Base-by-base conservation (phyloP, 1,140 invertebrate species). In the Pseudoatta argentina region DNA sequence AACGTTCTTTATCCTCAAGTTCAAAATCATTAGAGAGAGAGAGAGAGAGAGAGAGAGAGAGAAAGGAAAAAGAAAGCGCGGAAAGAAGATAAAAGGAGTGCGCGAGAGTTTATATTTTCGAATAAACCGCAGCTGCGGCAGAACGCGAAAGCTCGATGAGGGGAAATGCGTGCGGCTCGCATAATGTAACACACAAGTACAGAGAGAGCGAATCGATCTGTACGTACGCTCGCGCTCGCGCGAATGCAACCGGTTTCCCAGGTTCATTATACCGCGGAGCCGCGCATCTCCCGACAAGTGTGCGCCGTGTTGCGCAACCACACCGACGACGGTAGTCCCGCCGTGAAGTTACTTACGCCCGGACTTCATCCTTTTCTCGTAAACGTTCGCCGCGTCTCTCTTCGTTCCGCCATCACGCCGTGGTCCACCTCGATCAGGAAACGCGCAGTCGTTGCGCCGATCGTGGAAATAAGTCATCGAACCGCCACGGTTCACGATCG, bases 181-280 rank as follows among this genome's bases (percentile, higher is more conserved):
- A 87, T 91, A 92, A 88, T 90, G 88, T 91, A 92, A 92, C 90
- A 73, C 88, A 86, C 88, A 90, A 92, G 91, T 91, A 91, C 79
- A 91, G 88, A 90, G 79, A 88, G 63, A 82, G 87, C 91, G 91
- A 93, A 93, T 92, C 92, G 91, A 93, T 92, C 92, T 91, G 90
- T 93, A 89, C 90, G 92, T 91, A 93, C 87, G 79, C 30, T 39
- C 86, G 53, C 79, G 90, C 86, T 64, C 76, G 87, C 79, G 91
- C 87, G 91, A 90, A 93, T 93, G 93, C 92, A 95, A 95, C 94
- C 94, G 94, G 94, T 95, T 95, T 94, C 88, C 92, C 93, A 94
- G 94, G 94, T 95, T 95, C 94, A 95, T 95, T 95, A 95, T 94
- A 93, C 94, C 93, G 55, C 79, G 69, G 92, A 88, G 87, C 87